Evolutionary conservation across 2,113 vertebrate genomes (phyloP), one percentile per base, ranked within the genome.

Genomic region (Hippopotamus amphibius): DNA sequence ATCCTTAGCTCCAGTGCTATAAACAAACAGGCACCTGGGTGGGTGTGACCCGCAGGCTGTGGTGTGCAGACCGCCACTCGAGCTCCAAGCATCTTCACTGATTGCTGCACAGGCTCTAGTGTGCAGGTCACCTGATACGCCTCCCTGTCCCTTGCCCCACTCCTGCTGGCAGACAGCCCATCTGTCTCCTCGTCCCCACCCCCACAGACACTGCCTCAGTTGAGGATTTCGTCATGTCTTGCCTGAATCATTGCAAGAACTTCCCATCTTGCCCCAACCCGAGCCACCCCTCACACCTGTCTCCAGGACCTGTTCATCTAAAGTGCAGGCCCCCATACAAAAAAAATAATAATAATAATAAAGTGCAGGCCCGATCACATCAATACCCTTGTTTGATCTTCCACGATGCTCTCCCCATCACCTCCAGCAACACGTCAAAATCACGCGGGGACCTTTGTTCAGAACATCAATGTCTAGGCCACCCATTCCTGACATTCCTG

Each of bases 181-280:
- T 82, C 22, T 5, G 37, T 11, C 66, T 88, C 53, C 50, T 95
- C 55, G 48, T 88, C 65, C 81, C 4, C 53, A 53, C 13, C 1
- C 5, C 30, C 5, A 30, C 0, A 1, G 7, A 61, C 3, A 81
- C 3, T 3, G 13, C 26, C 50, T 46, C 17, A 6, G 4, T 48
- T 84, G 6, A 72, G 41, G 37, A 59, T 59, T 69, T 53, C 50
- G 76, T 55, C 53, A 33, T 0, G 11, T 84, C 65, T 71, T 83
- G 55, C 33, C 63, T 61, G 72, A 94, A 43, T 77, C 61, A 72
- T 2, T 74, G 7, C 53, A 71, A 74, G 17, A 93, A 12, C 33
- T 81, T 53, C 46, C 72, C 37, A 82, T 59, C 28, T 68, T 7
- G 14, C 83, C 43, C 63, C 21, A 69, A 14, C 57, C 46, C 1